Conservation (phyloP, 2,113 vertebrate species). For the Scatophagus argus region DNA sequence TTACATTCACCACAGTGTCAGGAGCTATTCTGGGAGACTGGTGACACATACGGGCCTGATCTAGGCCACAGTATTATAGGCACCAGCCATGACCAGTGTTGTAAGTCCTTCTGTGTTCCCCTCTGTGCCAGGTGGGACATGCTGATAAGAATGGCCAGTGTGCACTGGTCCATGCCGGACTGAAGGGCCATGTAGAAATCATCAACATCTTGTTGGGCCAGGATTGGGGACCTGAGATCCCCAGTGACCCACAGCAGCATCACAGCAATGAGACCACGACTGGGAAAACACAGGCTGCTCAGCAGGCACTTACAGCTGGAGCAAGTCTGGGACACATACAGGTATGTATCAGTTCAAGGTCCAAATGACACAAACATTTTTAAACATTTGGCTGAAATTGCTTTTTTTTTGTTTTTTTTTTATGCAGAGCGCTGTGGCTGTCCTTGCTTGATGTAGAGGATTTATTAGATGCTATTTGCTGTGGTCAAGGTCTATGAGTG, state of each 20-base stretch:
- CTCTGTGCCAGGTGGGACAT: conserved; percentile 86
- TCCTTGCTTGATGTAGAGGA: conserved; percentile 22
- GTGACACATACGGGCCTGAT: conserved; percentile 61
- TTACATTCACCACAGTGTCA: conserved; percentile 36
- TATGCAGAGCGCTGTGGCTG: not conserved
- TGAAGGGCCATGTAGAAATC: conserved; percentile 90
- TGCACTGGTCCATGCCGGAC: conserved; percentile 90
- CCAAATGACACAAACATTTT: conserved; percentile 1
- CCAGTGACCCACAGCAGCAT: conserved; percentile 73
- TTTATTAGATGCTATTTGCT: conserved; percentile 45
- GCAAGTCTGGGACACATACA: conserved; percentile 93
- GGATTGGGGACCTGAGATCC: conserved; percentile 82
- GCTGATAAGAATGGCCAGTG: conserved; percentile 96
- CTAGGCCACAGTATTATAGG: conserved; percentile 59
- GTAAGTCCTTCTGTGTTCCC: conserved; percentile 57
- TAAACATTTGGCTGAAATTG: conserved; percentile 18
- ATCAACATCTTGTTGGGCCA: conserved; percentile 87
- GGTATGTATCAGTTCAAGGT: conserved; percentile 77
- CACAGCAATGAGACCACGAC: conserved; percentile 62
- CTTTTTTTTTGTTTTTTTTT: conserved; percentile 9
- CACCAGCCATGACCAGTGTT: conserved; percentile 25
- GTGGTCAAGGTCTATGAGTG: conserved; percentile 42
- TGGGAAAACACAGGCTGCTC: conserved; percentile 82
- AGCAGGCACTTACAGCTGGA: conserved; percentile 91
- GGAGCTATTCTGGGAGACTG: conserved; percentile 62